Evolutionary conservation across 1,140 invertebrate genomes (phyloP), one percentile per base, ranked within the genome.

Genomic region (Aphidius ervi): DNA sequence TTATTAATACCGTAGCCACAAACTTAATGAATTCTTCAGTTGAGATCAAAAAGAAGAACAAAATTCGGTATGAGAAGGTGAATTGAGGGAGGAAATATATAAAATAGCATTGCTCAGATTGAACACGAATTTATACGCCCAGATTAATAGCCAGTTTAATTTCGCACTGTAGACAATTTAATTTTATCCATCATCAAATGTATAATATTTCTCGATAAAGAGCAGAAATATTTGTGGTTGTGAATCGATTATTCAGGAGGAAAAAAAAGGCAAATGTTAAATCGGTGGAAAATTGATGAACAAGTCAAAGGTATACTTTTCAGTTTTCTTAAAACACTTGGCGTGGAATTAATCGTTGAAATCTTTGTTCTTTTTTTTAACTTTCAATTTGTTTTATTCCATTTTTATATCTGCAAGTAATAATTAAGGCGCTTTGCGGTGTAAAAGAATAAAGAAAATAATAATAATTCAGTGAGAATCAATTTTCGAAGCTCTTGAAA

Each of bases 351-450:
- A 53, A 53, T 53, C 50, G 50, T 23, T 53, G 31, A 53, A 10
- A 53, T 40, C 50, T 53, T 40, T 53, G 8, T 53, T 53, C 31
- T 40, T 53, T 41, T 23, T 16, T 31, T 31, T 31, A 31, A 31
- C 23, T 31, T 31, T 31, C 23, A 1, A 31, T 31, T 50, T 31
- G 16, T 9, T 50, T 50, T 50, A 7, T 10, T 43, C 42, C 2
- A 3, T 53, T 53, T 8, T 53, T 53, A 40, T n/a, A 5, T 63
- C 66, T 63, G 63, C 67, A 73, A 69, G 68, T 71, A 74, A 53
- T 73, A 77, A 79, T 79, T 77, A 77, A 79, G 73, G 74, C 71
- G 72, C 74, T 73, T 79, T 76, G 75, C 70, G 76, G 77, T 73
- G 77, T 78, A 77, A 78, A 53, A 31, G 23, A 53, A 53, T 53